A percentile compares a stretch with the other conserved stretches of the same genome.
phyloP scores from a whole-genome alignment of 2,888 invertebrate genomes.

The Cosmia trapezina region DNA sequence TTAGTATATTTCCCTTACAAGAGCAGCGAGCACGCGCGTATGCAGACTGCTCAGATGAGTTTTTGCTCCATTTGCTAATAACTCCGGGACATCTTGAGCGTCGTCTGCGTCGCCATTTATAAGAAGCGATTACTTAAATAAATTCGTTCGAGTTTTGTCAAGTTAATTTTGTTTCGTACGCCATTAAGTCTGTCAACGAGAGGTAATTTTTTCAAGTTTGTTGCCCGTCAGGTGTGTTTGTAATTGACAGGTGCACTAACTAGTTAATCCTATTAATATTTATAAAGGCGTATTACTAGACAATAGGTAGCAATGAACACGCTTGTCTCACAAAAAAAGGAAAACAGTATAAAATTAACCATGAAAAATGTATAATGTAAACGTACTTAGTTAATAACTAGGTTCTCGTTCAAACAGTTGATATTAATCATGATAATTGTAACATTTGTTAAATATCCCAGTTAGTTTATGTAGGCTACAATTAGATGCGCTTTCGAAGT shows the following conservation, averaged over 20 bases:
- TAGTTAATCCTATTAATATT: conserved; percentile 60
- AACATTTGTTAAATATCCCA: conserved; percentile 55
- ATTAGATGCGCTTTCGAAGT: conserved; percentile 79
- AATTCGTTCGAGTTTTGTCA: conserved; percentile 65
- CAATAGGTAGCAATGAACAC: conserved; percentile 43
- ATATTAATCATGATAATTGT: conserved; percentile 64
- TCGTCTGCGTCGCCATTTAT: conserved; percentile 62
- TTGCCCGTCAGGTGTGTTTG: conserved; percentile 56
- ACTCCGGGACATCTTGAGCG: conserved; percentile 66
- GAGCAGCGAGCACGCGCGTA: conserved; percentile 66
- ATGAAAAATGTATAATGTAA: conserved; percentile 28
- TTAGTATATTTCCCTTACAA: conserved; percentile 65
- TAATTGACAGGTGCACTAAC: conserved; percentile 63
- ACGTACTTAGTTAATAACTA: conserved; percentile 38
- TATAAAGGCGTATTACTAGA: conserved; percentile 57
- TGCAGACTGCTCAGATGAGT: conserved; percentile 39
- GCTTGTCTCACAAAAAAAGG: conserved; percentile 19
- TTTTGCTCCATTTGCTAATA: conserved; percentile 68
- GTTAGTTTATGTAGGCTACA: conserved; percentile 65
- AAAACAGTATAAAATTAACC: conserved; percentile 29
- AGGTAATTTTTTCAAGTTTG: conserved; percentile 60
- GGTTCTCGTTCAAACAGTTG: conserved; percentile 34
- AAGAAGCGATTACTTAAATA: conserved; percentile 68
- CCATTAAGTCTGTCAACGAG: conserved; percentile 57
- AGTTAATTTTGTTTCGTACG: conserved; percentile 59